A percentile compares a stretch with the other conserved stretches of the same genome.
These are phyloP conservation scores for Amphiduros pacificus DNA, from an alignment of 2,888 invertebrate species.

Conservation along the genomic window DNA sequence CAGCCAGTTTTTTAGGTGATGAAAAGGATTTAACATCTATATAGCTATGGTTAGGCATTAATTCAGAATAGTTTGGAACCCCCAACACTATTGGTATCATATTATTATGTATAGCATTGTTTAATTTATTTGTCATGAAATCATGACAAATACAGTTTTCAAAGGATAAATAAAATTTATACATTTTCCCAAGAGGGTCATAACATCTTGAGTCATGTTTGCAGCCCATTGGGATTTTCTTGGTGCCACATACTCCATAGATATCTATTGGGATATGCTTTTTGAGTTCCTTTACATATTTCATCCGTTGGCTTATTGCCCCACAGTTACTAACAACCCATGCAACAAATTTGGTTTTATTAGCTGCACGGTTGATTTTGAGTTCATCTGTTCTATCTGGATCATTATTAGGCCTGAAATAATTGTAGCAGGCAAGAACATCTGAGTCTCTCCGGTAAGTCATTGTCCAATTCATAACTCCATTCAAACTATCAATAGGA, in stretches of 20 bases:
- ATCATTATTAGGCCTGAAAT: slow-evolving; percentile 78
- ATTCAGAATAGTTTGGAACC: slow-evolving; percentile 59
- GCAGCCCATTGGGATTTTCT: slow-evolving; percentile 79
- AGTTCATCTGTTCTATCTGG: too few relatives aligned
- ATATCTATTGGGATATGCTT: slow-evolving; percentile 72
- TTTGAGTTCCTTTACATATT: slow-evolving; percentile 81
- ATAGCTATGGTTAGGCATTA: slow-evolving; percentile 86
- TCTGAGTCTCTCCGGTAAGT: slow-evolving; percentile 93
- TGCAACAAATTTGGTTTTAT: slow-evolving; percentile 90
- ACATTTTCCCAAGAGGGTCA: slow-evolving; percentile 9
- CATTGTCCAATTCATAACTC: slow-evolving; percentile 88
- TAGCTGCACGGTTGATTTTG: slow-evolving; percentile 68
- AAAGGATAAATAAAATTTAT: slow-evolving; percentile 33
- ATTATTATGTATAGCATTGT: too few relatives aligned
- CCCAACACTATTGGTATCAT: slow-evolving; percentile 33
- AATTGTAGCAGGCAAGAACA: slow-evolving; percentile 92
- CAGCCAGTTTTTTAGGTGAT: slow-evolving; percentile 82
- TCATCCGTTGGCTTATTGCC: slow-evolving; percentile 84
- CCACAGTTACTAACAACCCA: slow-evolving; percentile 99
- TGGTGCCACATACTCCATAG: slow-evolving; percentile 70
- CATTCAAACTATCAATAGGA: too few relatives aligned
- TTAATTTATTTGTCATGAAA: slow-evolving; percentile 34
- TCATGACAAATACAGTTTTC: slow-evolving; percentile 33
- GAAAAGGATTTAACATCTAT: slow-evolving; percentile 95
- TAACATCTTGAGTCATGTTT: slow-evolving; percentile 7